These are phyloP conservation scores for Staurois parvus DNA, from an alignment of 2,797 vertebrate genomes.

Conservation along the genomic window DNA sequence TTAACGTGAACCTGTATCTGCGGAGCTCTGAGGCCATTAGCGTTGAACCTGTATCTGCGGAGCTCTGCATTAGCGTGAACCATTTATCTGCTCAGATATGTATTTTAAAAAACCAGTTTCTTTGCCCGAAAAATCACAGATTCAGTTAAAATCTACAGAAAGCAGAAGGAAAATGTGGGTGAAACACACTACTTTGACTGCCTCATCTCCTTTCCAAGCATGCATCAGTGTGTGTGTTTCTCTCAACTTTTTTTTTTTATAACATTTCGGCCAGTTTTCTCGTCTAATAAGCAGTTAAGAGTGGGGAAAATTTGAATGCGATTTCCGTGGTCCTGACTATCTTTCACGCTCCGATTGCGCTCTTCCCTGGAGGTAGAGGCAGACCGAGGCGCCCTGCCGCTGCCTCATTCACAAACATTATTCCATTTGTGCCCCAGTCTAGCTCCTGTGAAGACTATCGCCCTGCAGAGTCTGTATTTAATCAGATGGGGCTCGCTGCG, in stretches of 20 bases:
- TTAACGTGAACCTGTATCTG: too few species aligned
- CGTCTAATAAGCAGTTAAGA: constrained; percentile 15
- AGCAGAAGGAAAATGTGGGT: too few species aligned
- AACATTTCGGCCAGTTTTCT: not conserved
- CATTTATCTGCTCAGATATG: too few species aligned
- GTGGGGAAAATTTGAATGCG: not conserved
- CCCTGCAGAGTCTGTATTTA: constrained; percentile 20
- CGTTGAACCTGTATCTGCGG: too few species aligned
- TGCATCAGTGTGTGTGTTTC: too few species aligned
- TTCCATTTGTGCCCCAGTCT: constrained; percentile 5
- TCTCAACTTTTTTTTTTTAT: not conserved
- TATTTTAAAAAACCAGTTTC: too few species aligned
- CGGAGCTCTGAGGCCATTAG: too few species aligned
- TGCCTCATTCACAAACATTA: constrained; percentile 23
- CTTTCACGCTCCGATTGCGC: constrained; percentile 14
- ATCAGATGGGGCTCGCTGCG: not conserved
- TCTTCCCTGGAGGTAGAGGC: not conserved
- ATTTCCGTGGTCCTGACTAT: not conserved
- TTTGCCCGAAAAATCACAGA: too few species aligned
- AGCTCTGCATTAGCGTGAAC: too few species aligned
- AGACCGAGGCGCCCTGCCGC: not conserved
- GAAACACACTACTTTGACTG: too few species aligned
- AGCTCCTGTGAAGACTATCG: constrained; percentile 15
- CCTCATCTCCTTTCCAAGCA: too few species aligned
- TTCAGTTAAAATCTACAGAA: too few species aligned